These are phyloP conservation scores for Heteractis magnifica DNA, from an alignment of 92 coral and sea anemone genomes.

Conservation along the genomic window DNA sequence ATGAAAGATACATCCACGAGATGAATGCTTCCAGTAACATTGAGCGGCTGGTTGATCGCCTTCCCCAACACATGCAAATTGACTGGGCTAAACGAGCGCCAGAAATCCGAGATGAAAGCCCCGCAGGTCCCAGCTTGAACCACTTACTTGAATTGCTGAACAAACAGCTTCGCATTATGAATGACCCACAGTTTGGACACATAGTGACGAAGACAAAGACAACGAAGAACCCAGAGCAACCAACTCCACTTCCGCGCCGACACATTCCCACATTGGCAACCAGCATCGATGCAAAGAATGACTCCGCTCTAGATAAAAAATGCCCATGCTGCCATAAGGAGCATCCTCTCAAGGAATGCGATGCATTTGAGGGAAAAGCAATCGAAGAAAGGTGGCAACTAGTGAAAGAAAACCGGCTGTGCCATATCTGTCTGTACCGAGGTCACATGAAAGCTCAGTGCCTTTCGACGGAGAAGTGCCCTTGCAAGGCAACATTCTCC, in stretches of 20 bases:
- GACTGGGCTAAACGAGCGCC: slow-evolving; percentile 49
- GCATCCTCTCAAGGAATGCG: slow-evolving; percentile 33
- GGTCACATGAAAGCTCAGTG: slow-evolving; percentile 46
- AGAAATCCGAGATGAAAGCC: slow-evolving; percentile 17
- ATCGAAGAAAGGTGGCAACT: slow-evolving; percentile 36
- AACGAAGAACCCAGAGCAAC: neutral
- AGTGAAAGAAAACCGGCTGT: slow-evolving; percentile 23
- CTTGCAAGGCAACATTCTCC: slow-evolving; percentile 21
- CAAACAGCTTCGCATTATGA: slow-evolving; percentile 34
- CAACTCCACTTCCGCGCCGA: neutral
- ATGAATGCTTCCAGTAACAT: slow-evolving; percentile 35
- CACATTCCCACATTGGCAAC: slow-evolving; percentile 24
- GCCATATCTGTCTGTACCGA: slow-evolving; percentile 29
- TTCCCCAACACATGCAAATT: slow-evolving; percentile 38
- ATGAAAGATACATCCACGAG: slow-evolving; percentile 31
- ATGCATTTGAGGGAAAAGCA: slow-evolving; percentile 1
- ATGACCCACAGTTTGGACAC: slow-evolving; percentile 47
- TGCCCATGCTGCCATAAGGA: slow-evolving; percentile 34
- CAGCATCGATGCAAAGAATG: slow-evolving; percentile 1
- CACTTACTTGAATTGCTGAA: slow-evolving; percentile 24
- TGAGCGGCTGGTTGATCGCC: slow-evolving; percentile 32
- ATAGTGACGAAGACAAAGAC: slow-evolving; percentile 4
- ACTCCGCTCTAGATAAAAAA: neutral
- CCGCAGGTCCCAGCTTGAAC: slow-evolving; percentile 19
- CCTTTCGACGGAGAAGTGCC: slow-evolving; percentile 23